Base-by-base conservation (phyloP, 2,888 invertebrate species). In the Pediacus dermestoides region DNA sequence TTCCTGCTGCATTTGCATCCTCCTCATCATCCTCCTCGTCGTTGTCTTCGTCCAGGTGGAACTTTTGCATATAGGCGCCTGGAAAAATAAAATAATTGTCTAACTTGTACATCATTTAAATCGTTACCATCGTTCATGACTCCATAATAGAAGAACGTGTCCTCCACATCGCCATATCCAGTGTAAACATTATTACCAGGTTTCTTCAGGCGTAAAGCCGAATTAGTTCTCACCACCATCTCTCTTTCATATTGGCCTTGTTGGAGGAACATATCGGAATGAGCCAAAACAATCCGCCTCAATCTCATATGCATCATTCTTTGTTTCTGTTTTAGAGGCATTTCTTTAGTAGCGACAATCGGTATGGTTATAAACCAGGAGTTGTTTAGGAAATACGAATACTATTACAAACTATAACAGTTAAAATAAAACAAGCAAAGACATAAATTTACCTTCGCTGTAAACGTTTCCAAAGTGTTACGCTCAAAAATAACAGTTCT, bases 241-340 rank as follows among this genome's bases (percentile, higher is more conserved):
- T 66, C 64, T 18, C 65, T 42, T 33, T 60, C 54, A 39, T 57
- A 64, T 9, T 65, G 62, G n/a, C 53, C 41, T 30, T 64, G 61
- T 34, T 63, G 60, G 46, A 63, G 46, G 26, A 55, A 61, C 63
- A 65, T 64, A 35, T 64, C 63, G 7, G 61, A 61, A 40, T 65
- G 65, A 2, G 64, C 61, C 23, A 61, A 36, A 8, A 64, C 58
- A 3, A 66, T 56, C 21, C 65, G 45, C n/a, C 65, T 46, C 4
- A 66, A 35, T 23, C 66, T 46, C 65, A 66, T 63, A 44, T 64
- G 62, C 64, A 66, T 65, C 52, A 64, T 52, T 8, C 62, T 34
- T 44, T 64, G 63, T 11, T 54, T 53, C 32, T 64, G 61, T 9
- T 48, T 48, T 53, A 54, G 53, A 3, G 55, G 47, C 55, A 60